Conservation (phyloP, 92 coral and sea anemone species). For the Phenganax subtilis region DNA sequence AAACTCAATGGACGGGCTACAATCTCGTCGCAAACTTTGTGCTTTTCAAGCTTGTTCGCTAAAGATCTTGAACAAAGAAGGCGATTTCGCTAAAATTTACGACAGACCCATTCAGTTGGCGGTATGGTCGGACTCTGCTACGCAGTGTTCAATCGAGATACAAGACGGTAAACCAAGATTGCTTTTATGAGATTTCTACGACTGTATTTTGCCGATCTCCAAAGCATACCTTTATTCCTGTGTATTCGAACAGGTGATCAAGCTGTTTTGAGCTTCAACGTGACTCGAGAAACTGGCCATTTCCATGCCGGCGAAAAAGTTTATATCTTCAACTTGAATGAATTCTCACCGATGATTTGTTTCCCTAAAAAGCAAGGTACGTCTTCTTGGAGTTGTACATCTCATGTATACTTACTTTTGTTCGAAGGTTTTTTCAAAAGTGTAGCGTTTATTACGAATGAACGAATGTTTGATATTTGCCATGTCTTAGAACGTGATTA, state of each 20-base stretch:
- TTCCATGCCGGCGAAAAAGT: conserved; percentile 78
- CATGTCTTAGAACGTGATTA: too few species aligned
- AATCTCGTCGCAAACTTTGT: conserved; percentile 28
- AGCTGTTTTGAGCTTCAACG: conserved; percentile 61
- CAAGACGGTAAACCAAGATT: conserved; percentile 23
- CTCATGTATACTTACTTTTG: not conserved
- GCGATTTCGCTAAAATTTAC: conserved; percentile 24
- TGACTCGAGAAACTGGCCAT: conserved; percentile 70
- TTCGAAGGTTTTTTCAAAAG: not conserved
- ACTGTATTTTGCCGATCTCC: not conserved
- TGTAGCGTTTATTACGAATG: not conserved
- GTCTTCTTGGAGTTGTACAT: not conserved
- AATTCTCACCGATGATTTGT: conserved; percentile 31
- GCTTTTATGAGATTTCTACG: not conserved
- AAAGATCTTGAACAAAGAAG: conserved; percentile 35
- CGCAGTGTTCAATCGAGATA: conserved; percentile 24
- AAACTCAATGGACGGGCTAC: conserved; percentile 31
- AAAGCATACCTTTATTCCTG: not conserved
- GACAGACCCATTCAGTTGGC: conserved; percentile 17
- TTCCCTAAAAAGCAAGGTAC: conserved; percentile 38
- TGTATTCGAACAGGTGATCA: conserved; percentile 52
- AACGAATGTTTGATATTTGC: too few species aligned
- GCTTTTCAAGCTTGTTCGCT: conserved; percentile 31
- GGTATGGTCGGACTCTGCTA: conserved; percentile 14
- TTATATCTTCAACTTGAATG: conserved; percentile 49